Base-by-base conservation (phyloP, 2,113 vertebrate species). In the Lasiurus borealis region DNA sequence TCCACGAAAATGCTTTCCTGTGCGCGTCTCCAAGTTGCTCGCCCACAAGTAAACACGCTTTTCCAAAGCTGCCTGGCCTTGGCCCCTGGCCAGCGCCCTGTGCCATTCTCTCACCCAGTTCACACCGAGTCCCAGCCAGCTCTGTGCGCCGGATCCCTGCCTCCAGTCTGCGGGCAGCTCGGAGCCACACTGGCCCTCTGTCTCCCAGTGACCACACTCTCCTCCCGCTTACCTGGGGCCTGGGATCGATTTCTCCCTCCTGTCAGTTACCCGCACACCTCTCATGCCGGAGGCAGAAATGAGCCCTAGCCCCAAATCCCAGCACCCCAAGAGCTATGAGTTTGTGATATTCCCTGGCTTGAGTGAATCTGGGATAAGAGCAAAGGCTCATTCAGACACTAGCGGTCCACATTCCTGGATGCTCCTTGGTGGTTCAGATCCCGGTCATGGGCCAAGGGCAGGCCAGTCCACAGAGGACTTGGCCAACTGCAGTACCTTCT, bases 1-100 rank as follows among this genome's bases (percentile, higher is more conserved):
- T 21, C 31, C 86, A 86, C 77, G 77, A 57, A 88, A 50, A 82
- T 27, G 68, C 81, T 27, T 86, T 54, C 52, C 92, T 29, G 34
- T 14, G 36, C 0, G 1, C 48, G 86, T 69, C 89, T 96, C 81
- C 29, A 66, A 59, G 86, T 23, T 81, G 44, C 90, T 27, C 71
- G 8, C 88, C 87, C 59, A 19, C 40, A 85, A 36, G 66, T 54
- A 86, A 96, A 94, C 85, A 69, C 0, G 46, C 90, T 81, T 83
- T n/a, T 21, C 90, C 87, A 88, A 57, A 80, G 76, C 69, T 23
- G 71, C 23, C 46, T 36, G 3, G 80, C 71, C 89, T 29, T n/a
- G 84, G 91, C 21, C 1, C 8, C n/a, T 0, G 6, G 76, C 84
- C 96, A 76, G 80, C 0, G 6, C 36, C n/a, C 68, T 52, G 80